phyloP scores from a whole-genome alignment of 2,888 invertebrate genomes.

The Drosophila greeni region DNA sequence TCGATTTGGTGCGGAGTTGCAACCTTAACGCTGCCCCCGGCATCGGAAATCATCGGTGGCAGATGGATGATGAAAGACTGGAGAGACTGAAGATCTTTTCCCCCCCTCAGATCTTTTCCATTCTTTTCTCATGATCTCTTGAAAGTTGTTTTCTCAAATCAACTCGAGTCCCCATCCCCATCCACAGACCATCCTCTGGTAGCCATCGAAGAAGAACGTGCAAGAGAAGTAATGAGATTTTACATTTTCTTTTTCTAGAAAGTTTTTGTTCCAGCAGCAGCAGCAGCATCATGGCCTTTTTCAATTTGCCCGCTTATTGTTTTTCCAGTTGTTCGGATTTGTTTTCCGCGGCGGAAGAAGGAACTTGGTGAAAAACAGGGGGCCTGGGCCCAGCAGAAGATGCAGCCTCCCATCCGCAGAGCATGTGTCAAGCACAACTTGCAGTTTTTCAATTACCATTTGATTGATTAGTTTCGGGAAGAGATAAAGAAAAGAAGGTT shows the following conservation, averaged over 20 bases:
- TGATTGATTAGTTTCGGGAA: conserved; percentile 21
- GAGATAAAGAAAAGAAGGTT: conserved; percentile 8
- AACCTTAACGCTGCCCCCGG: not conserved
- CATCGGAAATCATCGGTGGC: conserved; percentile 16
- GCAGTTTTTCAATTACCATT: conserved; percentile 27
- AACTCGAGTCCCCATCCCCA: conserved; percentile 2
- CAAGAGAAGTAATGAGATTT: conserved; percentile 38
- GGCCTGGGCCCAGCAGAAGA: not conserved
- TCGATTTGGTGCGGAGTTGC: not conserved
- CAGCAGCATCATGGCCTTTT: conserved; percentile 8
- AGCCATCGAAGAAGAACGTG: conserved; percentile 40
- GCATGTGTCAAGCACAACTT: conserved; percentile 16
- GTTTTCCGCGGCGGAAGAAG: conserved; percentile 30
- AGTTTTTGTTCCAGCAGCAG: conserved; percentile 18
- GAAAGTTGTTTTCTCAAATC: conserved; percentile 37
- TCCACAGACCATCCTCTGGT: conserved; percentile 3
- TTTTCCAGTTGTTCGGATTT: conserved; percentile 25
- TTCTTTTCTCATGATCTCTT: conserved; percentile 27
- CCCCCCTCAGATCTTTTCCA: conserved; percentile 9
- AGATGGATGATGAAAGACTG: conserved; percentile 22
- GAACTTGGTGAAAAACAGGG: conserved; percentile 11
- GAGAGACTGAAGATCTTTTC: not conserved
- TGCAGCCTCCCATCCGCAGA: conserved; percentile 11
- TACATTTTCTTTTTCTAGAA: conserved; percentile 43
- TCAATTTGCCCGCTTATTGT: conserved; percentile 32